These are phyloP conservation scores for Microcebus tavaratra DNA, from an alignment of 2,113 vertebrate species.

Conservation along the genomic window DNA sequence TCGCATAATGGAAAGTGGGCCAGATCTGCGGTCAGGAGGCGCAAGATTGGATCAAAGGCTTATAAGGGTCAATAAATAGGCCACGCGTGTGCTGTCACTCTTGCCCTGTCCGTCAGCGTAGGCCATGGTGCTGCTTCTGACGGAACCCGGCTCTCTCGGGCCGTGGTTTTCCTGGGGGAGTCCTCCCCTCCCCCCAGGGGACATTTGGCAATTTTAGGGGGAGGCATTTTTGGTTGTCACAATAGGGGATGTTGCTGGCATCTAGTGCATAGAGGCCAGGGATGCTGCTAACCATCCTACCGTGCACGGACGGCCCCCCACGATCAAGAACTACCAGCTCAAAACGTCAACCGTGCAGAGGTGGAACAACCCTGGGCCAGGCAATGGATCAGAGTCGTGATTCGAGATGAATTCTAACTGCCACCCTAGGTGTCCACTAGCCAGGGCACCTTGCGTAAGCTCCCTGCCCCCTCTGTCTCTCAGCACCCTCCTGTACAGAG, in stretches of 20 bases:
- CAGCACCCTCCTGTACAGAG: neutral
- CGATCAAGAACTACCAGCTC: neutral
- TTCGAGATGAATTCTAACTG: neutral
- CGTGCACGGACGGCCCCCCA: too few species aligned
- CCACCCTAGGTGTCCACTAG: neutral
- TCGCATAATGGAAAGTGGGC: conserved; percentile 25
- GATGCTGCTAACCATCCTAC: neutral
- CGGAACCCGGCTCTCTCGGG: neutral
- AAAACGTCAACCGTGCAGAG: neutral
- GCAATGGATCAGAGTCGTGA: neutral
- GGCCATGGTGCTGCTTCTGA: neutral
- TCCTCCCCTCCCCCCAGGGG: neutral
- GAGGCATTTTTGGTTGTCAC: neutral
- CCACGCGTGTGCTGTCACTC: accelerated
- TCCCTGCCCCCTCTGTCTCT: neutral
- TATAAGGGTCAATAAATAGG: neutral
- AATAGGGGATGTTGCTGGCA: neutral
- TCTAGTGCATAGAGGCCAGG: neutral
- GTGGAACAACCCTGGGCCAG: neutral
- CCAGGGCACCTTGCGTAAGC: neutral
- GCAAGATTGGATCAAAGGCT: neutral
- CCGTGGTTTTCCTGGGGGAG: neutral
- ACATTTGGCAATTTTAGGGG: neutral
- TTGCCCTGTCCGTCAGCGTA: neutral
- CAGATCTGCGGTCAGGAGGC: neutral